Evolutionary conservation across 2,888 invertebrate genomes (phyloP).

Genomic region (Cantharis nigra): DNA sequence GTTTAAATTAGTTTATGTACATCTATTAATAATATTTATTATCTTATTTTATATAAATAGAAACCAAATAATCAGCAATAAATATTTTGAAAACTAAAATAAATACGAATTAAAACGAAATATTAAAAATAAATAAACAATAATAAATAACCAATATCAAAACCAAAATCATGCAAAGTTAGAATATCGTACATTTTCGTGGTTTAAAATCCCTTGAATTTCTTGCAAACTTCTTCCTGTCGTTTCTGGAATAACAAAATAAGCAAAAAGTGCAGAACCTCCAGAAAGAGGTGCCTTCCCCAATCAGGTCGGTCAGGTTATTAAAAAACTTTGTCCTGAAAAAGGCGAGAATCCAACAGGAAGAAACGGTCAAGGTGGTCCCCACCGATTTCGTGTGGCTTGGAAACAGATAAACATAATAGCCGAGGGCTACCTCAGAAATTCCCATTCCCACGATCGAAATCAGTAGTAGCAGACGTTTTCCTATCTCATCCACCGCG

Average conservation of each 20-base stretch:
- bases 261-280: conserved; percentile 74
- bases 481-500: conserved; percentile 78
- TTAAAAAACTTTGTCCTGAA: conserved; percentile 75
- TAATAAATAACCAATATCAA: background rate
- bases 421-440: conserved; percentile 58
- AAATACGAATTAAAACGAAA: too few relatives aligned
- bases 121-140: background rate
- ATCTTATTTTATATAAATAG: too few relatives aligned
- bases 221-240: conserved; percentile 81
- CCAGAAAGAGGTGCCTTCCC: conserved; percentile 72
- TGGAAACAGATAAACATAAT: conserved; percentile 64
- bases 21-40: too few relatives aligned
- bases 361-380: conserved; percentile 76
- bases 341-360: conserved; percentile 78
- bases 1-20: too few relatives aligned
- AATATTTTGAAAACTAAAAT: too few relatives aligned
- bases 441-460: conserved; percentile 69
- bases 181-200: conserved; percentile 4
- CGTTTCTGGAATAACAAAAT: conserved; percentile 75
- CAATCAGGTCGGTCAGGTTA: conserved; percentile 62
- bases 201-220: conserved; percentile 68
- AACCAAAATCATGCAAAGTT: background rate
- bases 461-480: conserved; percentile 71
- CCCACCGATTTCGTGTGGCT: conserved; percentile 77
- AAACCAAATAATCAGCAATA: too few relatives aligned